Conservation (phyloP, 2,888 invertebrate species). For the Mimas tiliae region DNA sequence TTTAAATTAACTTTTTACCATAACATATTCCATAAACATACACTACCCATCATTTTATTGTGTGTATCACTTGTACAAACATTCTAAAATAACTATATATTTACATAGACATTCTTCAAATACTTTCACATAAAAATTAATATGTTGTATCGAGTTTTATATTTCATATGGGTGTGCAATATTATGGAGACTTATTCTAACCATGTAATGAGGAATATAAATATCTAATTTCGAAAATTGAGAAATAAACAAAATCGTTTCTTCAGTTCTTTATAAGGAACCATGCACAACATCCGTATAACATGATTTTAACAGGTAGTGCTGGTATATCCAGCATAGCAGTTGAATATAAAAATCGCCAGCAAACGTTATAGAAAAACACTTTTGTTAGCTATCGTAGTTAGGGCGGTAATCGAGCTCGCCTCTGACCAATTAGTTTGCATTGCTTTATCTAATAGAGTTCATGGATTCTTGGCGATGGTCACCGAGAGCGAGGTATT, state of each 20-base stretch:
- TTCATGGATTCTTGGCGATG: too few relatives aligned
- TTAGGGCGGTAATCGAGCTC: neutral
- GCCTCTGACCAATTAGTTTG: neutral
- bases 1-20: neutral
- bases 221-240: neutral
- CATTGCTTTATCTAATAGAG: neutral
- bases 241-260: neutral
- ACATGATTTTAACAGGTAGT: neutral
- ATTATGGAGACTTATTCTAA: too few relatives aligned
- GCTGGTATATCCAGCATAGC: neutral
- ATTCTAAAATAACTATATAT: neutral
- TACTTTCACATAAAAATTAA: neutral
- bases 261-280: neutral
- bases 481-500: too few relatives aligned
- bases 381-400: neutral
- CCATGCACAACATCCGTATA: neutral
- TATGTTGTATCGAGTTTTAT: too few relatives aligned
- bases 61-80: constrained; percentile 2
- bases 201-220: too few relatives aligned
- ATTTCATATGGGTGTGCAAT: too few relatives aligned
- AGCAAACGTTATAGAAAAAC: neutral
- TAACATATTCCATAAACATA: neutral
- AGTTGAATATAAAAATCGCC: neutral
- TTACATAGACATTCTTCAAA: constrained; percentile 6
- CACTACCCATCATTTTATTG: neutral